phyloP scores from a whole-genome alignment of 2,797 vertebrate species.

The Poecilia gillii region DNA sequence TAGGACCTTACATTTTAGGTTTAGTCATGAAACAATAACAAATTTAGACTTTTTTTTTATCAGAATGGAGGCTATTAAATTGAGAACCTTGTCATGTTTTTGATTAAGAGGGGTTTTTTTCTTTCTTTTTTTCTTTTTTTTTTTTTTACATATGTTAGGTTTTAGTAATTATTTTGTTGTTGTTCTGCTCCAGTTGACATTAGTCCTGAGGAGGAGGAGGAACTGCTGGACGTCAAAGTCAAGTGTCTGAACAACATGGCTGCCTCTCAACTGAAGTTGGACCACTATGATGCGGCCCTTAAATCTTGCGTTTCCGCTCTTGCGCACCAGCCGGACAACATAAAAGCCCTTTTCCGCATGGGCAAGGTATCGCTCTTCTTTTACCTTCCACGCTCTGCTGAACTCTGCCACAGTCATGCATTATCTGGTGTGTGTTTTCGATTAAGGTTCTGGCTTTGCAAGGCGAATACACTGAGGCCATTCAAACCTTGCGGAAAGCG shows the following conservation, averaged over 20 bases:
- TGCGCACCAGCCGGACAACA: constrained; percentile 90
- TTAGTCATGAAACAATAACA: too few species aligned
- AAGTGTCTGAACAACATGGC: constrained; percentile 99
- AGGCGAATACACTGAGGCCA: constrained; percentile 91
- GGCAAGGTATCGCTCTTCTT: constrained; percentile 86
- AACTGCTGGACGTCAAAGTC: constrained; percentile 90
- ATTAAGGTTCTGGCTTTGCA: constrained; percentile 91
- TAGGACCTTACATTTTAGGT: too few species aligned
- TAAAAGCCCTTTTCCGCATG: constrained; percentile 96
- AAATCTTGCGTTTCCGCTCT: constrained; percentile 91
- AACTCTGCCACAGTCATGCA: not conserved
- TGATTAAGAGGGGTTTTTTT: not conserved
- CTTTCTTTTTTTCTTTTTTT: not conserved
- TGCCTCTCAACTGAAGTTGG: constrained; percentile 93
- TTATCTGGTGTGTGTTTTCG: constrained; percentile 9
- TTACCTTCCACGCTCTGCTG: not conserved
- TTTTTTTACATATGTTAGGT: not conserved
- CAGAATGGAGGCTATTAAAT: too few species aligned
- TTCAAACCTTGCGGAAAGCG: constrained; percentile 88
- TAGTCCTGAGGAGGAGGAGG: constrained; percentile 86
- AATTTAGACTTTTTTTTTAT: too few species aligned
- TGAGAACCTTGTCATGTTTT: not conserved
- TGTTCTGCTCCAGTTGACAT: constrained; percentile 86
- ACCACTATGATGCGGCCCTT: constrained; percentile 91
- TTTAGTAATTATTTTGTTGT: not conserved